Evolutionary conservation across 2,888 invertebrate genomes (phyloP), one percentile per base, ranked within the genome.

Genomic region (Eupithecia insigniata): DNA sequence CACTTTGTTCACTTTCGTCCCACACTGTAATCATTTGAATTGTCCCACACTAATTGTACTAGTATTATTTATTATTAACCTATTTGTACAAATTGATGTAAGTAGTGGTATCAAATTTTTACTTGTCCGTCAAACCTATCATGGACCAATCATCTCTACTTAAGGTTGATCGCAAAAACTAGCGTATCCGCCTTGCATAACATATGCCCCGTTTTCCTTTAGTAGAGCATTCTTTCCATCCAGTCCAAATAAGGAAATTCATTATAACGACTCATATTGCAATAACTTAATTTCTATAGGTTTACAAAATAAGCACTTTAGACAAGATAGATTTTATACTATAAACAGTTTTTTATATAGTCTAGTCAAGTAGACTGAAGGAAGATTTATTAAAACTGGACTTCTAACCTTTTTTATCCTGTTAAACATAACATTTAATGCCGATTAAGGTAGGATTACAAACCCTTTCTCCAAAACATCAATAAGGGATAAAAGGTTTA

Each of bases 391-490:
- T 2, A 39, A 39, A 39, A 39, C 36, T 14, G 16, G 1, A 18
- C 43, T 43, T 36, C 3, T 3, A 51, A 51, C 10, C 46, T 22
- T 22, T 6, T 51, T 51, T 51, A 51, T 51, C 46, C n/a, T 46
- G 46, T 46, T 46, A 8, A 46, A 46, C n/a, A 6, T 46, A 39
- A 39, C 2, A 39, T 39, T 39, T 16, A n/a, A 46, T n/a, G 46
- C 46, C 46, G 18, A 43, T n/a, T 46, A 51, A 22, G 46, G n/a
- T 46, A n/a, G n/a, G 10, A 22, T 51, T 22, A 51, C 46, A 51
- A 51, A 51, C 46, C 46, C 46, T 51, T 22, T 51, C 46, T n/a
- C 43, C 43, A n/a, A 43, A 51, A 51, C 46, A 51, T 51, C 46
- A 22, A 51, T 22, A 51, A 60, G 30, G 30, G 28, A 30, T 60